Percentiles rank a stretch among this genome's conserved stretches.
phyloP scores from a whole-genome alignment of 2,113 vertebrate genomes.

The Proterorhinus semilunaris region DNA sequence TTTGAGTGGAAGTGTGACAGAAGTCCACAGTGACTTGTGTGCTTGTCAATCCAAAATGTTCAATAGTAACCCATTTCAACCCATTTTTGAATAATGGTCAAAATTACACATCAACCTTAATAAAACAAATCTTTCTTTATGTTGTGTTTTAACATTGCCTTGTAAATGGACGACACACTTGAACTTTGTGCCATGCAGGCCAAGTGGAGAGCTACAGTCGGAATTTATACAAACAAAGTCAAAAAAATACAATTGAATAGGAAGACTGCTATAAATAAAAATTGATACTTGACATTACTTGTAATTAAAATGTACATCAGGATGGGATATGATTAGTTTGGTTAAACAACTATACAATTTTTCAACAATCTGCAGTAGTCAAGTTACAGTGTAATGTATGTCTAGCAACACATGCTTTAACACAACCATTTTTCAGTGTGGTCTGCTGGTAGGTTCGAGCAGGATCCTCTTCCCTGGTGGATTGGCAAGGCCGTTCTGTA shows the following conservation, averaged over 20 bases:
- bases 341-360: too few species aligned
- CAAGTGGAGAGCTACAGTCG: background rate
- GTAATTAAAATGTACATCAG: conserved; percentile 12
- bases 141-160: background rate
- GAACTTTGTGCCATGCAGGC: background rate
- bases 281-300: background rate
- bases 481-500: conserved; percentile 51
- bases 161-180: background rate
- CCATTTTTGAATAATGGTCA: conserved; percentile 66
- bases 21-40: conserved; percentile 49
- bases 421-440: conserved; percentile 76
- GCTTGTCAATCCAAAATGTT: conserved; percentile 65
- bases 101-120: conserved; percentile 68
- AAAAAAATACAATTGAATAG: conserved; percentile 14
- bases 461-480: conserved; percentile 81
- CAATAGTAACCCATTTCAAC: conserved; percentile 62
- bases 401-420: too few species aligned
- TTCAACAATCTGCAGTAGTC: conserved; percentile 24
- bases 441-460: conserved; percentile 92
- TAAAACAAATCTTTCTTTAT: conserved; percentile 78
- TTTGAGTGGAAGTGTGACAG: conserved; percentile 42
- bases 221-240: background rate
- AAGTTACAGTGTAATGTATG: too few species aligned
- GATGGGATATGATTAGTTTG: conserved; percentile 10
- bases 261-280: conserved; percentile 44